A percentile compares a stretch with the other conserved stretches of the same genome.
phyloP scores from a whole-genome alignment of 2,113 vertebrate species.

The Mormyrus lacerda region DNA sequence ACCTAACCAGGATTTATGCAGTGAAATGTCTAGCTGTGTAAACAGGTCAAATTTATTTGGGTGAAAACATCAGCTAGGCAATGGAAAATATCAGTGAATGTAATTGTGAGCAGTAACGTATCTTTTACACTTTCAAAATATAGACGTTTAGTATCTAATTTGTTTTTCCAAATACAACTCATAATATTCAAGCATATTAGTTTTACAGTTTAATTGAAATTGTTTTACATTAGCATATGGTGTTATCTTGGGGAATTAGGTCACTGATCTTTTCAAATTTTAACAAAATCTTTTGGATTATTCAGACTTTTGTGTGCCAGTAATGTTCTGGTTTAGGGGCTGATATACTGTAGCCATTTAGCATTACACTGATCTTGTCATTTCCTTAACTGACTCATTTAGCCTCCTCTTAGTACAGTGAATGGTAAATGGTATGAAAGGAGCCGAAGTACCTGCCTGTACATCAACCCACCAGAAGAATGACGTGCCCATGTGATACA shows the following conservation, averaged over 20 bases:
- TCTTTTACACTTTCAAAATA: neutral
- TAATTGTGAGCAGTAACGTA: neutral
- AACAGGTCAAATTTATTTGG: neutral
- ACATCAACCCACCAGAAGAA: neutral
- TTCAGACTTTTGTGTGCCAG: neutral
- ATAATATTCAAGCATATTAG: neutral
- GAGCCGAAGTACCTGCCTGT: neutral
- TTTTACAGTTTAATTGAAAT: neutral
- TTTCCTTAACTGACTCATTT: neutral
- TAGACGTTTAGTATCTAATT: neutral
- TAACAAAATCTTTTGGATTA: neutral
- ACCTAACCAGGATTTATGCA: neutral
- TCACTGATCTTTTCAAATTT: neutral
- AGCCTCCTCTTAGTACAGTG: neutral
- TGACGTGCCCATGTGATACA: neutral
- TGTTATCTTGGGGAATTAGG: neutral
- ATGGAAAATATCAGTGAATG: neutral
- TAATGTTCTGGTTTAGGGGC: neutral
- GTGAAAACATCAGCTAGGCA: neutral
- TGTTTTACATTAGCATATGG: neutral
- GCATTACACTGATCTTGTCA: neutral
- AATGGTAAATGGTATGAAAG: neutral
- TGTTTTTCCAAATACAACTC: neutral
- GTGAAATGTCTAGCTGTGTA: neutral
- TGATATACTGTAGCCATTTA: neutral